Base-by-base conservation (phyloP, 2,888 invertebrate species). In the Stictocephala bisonia region DNA sequence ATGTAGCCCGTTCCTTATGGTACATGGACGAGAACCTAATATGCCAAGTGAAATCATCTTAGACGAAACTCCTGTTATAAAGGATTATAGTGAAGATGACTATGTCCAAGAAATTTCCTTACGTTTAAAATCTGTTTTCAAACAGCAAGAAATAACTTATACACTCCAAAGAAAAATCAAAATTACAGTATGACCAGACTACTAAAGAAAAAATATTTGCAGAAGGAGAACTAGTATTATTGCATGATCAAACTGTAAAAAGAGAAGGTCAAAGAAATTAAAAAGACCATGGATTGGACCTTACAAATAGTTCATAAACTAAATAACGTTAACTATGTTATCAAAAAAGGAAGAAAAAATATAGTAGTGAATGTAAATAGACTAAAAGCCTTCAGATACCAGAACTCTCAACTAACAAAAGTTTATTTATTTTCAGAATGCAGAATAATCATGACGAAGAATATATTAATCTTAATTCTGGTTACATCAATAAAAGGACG, bases 241-340 rank as follows among this genome's bases (percentile, higher is more conserved):
- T 48, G 11, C 24, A 48, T 15, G 50, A 48, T 48, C 7, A 48
- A 1, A 48, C 50, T 11, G 50, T 48, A 48, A 48, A 48, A 48
- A 4, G 50, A 11, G 50, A 1, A 48, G 50, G 24, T 48, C 50
- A 2, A 48, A 15, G 11, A 48, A 48, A 15, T 15, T 48, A 2
- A 48, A 48, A 15, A 48, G 50, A 48, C 50, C 50, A 2, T 48
- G 50, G 50, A 48, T 48, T 7, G 50, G 50, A 15, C 50, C 50
- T 1, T 48, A 48, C 11, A 48, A 11, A 24, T 48, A 15, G 7
- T 48, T 1, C 9, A 15, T 22, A 48, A 2, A 15, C 1, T 48
- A 15, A 48, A 48, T 48, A 11, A 48, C 6, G 50, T 48, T 22
- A 48, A 48, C 11, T 48, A 48, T 48, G 11, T 22, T 7, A 48